phyloP scores from a whole-genome alignment of 2,888 invertebrate species.

The Andrena dorsata region DNA sequence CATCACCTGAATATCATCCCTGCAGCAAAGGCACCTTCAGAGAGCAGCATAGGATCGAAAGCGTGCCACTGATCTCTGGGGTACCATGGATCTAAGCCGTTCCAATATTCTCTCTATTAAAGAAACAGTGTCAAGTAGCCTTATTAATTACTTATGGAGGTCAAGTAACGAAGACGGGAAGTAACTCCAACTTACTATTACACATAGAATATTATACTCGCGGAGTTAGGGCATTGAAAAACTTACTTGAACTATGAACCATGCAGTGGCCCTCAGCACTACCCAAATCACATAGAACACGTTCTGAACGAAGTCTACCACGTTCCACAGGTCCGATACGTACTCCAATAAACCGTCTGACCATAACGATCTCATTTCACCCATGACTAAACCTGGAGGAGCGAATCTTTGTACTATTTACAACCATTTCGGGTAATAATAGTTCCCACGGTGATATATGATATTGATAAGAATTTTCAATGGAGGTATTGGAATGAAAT shows the following conservation, averaged over 20 bases:
- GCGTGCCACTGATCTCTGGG: constrained; percentile 97
- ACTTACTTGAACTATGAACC: constrained; percentile 94
- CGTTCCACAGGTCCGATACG: constrained; percentile 98
- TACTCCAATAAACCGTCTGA: constrained; percentile 96
- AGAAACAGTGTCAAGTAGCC: not conserved
- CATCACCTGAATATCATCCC: constrained; percentile 95
- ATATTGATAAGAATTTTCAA: too few species aligned
- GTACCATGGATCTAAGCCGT: constrained; percentile 92
- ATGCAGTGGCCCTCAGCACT: constrained; percentile 94
- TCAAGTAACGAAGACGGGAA: too few species aligned
- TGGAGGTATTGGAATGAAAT: too few species aligned
- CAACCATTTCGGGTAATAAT: too few species aligned
- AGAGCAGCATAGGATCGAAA: constrained; percentile 97
- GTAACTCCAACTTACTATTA: too few species aligned
- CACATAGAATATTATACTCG: not conserved
- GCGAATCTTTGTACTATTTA: too few species aligned
- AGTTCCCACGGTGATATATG: too few species aligned
- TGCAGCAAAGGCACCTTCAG: constrained; percentile 97
- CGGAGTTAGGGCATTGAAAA: not conserved
- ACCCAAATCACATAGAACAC: constrained; percentile 98
- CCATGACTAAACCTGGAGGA: constrained; percentile 94
- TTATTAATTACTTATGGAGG: too few species aligned
- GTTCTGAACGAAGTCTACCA: constrained; percentile 98
- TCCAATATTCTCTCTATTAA: constrained; percentile 89
- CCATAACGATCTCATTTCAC: constrained; percentile 96